Evolutionary conservation across 2,797 vertebrate genomes (phyloP).

Genomic region (Sebastes wilsoni): DNA sequence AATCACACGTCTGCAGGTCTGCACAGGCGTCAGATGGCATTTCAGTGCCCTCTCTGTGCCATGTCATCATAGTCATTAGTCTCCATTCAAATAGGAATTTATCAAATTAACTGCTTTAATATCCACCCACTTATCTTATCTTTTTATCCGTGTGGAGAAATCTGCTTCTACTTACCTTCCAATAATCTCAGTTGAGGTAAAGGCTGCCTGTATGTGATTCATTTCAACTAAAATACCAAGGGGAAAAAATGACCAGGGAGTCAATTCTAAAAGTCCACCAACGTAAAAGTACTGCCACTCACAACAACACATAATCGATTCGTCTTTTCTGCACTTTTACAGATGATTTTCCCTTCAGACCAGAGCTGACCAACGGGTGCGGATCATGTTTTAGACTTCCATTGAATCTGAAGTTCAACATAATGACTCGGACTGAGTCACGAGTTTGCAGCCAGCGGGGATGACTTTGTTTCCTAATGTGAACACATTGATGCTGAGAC

Average conservation of each 20-base stretch:
- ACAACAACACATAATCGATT: not conserved
- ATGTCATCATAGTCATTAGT: not conserved
- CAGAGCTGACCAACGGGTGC: not conserved
- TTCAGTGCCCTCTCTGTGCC: not conserved
- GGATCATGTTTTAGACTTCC: not conserved
- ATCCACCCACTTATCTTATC: not conserved
- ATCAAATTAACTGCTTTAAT: not conserved
- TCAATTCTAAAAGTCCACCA: not conserved
- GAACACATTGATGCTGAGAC: not conserved
- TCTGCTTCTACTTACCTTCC: not conserved
- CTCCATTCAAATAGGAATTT: not conserved
- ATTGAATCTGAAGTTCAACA: not conserved
- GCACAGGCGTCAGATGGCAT: not conserved
- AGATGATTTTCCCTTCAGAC: not conserved
- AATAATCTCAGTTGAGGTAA: not conserved
- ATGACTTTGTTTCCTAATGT: not conserved
- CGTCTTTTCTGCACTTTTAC: not conserved
- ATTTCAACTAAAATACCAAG: not conserved
- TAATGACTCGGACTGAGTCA: not conserved
- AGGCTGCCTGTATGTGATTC: not conserved
- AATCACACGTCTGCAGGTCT: not conserved
- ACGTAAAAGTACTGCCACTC: not conserved
- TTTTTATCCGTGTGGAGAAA: not conserved
- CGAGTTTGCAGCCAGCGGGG: not conserved
- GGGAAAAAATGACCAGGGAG: not conserved